phyloP scores from a whole-genome alignment of 2,113 vertebrate genomes.

The Origma solitaria region DNA sequence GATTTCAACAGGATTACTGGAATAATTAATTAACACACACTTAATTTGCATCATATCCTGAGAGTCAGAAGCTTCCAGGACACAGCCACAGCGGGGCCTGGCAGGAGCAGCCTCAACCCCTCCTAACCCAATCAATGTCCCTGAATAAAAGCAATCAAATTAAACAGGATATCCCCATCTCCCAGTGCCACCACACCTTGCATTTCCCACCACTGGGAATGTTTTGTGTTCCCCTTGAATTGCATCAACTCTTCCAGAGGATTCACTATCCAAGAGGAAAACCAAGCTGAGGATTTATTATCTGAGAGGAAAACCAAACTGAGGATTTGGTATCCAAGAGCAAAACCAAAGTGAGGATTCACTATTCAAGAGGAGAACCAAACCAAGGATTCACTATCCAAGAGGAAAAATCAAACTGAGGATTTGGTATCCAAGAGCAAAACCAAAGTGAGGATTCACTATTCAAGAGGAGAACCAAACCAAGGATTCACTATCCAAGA shows the following conservation, averaged over 20 bases:
- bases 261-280: not conserved
- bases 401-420: not conserved
- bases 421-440: not conserved
- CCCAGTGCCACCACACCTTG: not conserved
- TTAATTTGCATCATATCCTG: not conserved
- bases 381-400: too few relatives aligned
- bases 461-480: too few relatives aligned
- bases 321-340: too few relatives aligned
- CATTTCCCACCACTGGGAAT: fast-evolving
- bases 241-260: not conserved
- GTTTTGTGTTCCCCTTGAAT: not conserved
- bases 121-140: not conserved
- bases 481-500: not conserved
- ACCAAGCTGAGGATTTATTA: not conserved
- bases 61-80: not conserved
- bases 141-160: not conserved
- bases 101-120: not conserved
- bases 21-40: not conserved
- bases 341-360: too few relatives aligned
- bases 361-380: too few relatives aligned
- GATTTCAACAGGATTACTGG: not conserved
- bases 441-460: not conserved
- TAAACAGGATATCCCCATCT: not conserved
- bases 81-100: not conserved
- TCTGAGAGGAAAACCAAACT: too few relatives aligned